A percentile compares a stretch with the other conserved stretches of the same genome.
Conservation (phyloP, 2,113 vertebrate species). For the Emydura subglobosa region DNA sequence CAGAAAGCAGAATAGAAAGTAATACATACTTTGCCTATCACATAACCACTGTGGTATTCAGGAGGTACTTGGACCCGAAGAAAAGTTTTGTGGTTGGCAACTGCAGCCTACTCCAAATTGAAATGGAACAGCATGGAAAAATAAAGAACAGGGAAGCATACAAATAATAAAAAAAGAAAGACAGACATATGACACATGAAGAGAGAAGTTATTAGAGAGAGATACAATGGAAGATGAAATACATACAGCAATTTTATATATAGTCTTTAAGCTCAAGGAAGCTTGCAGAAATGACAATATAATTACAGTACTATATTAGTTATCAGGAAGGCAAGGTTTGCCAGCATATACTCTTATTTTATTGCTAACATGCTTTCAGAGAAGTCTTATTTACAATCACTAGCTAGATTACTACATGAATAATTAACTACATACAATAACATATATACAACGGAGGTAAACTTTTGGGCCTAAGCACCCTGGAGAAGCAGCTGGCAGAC, state of each 20-base stretch:
- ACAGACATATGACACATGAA: constrained; percentile 39
- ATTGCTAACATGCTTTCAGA: neutral
- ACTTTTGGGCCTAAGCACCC: neutral
- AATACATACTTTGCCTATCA: constrained; percentile 88
- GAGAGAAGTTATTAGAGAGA: constrained; percentile 57
- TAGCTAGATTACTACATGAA: neutral
- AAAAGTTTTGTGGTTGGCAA: constrained; percentile 78
- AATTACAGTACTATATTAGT: neutral
- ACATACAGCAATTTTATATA: neutral
- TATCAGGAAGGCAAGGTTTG: neutral
- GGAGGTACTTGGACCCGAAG: constrained; percentile 86
- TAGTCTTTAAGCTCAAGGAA: neutral
- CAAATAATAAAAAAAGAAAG: constrained; percentile 32
- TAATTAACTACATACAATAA: neutral
- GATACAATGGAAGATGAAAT: constrained; percentile 37
- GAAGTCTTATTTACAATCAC: neutral
- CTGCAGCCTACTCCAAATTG: constrained; percentile 78
- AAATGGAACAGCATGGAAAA: constrained; percentile 53
- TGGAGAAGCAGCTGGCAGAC: constrained; percentile 52
- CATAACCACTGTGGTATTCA: constrained; percentile 87
- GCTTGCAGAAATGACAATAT: neutral
- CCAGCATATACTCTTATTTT: neutral
- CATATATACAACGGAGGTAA: neutral
- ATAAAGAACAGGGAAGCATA: constrained; percentile 32
- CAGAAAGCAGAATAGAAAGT: constrained; percentile 42